Evolutionary conservation across 2,888 invertebrate genomes (phyloP).

Genomic region (Tenthredo mesomela): DNA sequence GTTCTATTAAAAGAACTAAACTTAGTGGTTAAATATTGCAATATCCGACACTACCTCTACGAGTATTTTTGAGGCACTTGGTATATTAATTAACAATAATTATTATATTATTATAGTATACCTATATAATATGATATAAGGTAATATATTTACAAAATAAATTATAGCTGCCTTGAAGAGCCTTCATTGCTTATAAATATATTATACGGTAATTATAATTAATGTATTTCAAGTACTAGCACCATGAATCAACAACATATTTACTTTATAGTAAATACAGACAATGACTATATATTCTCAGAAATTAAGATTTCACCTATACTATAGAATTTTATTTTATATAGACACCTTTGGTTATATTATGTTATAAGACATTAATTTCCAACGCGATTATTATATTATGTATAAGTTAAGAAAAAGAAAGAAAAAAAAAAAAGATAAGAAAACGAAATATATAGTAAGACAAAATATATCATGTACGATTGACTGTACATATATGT

Average conservation of each 20-base stretch:
- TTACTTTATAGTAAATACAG: conserved; percentile 33
- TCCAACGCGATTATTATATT: conserved; percentile 5
- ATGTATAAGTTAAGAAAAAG: conserved; percentile 13
- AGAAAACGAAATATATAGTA: not conserved
- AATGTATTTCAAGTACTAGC: conserved; percentile 34
- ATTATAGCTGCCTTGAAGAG: conserved; percentile 59
- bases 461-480: not conserved
- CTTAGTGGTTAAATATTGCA: conserved; percentile 43
- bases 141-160: conserved; percentile 54
- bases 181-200: conserved; percentile 55
- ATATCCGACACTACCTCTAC: conserved; percentile 49
- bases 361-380: conserved; percentile 20
- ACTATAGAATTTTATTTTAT: not conserved
- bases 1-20: conserved; percentile 9
- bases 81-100: conserved; percentile 25
- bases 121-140: conserved; percentile 2
- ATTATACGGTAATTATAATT: conserved; percentile 47
- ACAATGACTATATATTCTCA: conserved; percentile 14
- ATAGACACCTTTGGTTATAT: conserved; percentile 35
- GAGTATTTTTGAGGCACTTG: conserved; percentile 51
- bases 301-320: not conserved
- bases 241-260: conserved; percentile 51
- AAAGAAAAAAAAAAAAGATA: conserved; percentile 37
- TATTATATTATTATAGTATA: not conserved
- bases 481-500: conserved; percentile 1